Evolutionary conservation across 1,140 invertebrate genomes (phyloP).

Genomic region (Drosophila fuyamai): DNA sequence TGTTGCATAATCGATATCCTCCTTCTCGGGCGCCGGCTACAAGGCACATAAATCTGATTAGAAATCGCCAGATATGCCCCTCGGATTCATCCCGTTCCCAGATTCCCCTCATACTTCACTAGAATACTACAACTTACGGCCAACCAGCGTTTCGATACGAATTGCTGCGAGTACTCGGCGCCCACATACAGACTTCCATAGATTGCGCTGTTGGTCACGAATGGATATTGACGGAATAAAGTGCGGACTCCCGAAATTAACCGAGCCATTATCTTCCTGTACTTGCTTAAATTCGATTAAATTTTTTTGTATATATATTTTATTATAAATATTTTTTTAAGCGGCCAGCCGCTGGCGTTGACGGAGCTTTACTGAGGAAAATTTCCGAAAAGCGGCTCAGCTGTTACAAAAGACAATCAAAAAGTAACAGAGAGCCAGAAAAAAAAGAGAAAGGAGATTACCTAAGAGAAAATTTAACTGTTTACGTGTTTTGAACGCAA

Average conservation of each 20-base stretch:
- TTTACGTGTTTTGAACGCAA: conserved; percentile 10
- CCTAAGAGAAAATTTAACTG: conserved; percentile 19
- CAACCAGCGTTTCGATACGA: conserved; percentile 86
- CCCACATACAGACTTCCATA: conserved; percentile 92
- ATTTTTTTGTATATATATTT: neutral
- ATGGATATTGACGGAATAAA: conserved; percentile 86
- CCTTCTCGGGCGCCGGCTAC: conserved; percentile 45
- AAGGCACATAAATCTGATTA: conserved; percentile 53
- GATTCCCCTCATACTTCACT: neutral
- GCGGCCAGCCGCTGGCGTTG: conserved; percentile 35
- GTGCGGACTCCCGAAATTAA: conserved; percentile 49
- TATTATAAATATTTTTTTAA: conserved; percentile 1
- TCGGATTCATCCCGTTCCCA: neutral
- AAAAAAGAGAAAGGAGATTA: conserved; percentile 1
- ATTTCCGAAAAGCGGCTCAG: conserved; percentile 38
- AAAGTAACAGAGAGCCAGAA: conserved; percentile 1
- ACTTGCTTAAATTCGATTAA: conserved; percentile 3
- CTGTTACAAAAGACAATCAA: conserved; percentile 47
- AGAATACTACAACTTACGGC: conserved; percentile 40
- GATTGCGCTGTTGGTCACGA: conserved; percentile 90
- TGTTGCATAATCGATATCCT: conserved; percentile 86
- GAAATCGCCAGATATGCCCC: conserved; percentile 11
- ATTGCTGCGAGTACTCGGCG: conserved; percentile 92
- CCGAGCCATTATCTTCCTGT: conserved; percentile 47
- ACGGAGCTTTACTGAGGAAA: conserved; percentile 45